Conservation (phyloP, 2,888 invertebrate species). For the Callosobruchus maculatus region DNA sequence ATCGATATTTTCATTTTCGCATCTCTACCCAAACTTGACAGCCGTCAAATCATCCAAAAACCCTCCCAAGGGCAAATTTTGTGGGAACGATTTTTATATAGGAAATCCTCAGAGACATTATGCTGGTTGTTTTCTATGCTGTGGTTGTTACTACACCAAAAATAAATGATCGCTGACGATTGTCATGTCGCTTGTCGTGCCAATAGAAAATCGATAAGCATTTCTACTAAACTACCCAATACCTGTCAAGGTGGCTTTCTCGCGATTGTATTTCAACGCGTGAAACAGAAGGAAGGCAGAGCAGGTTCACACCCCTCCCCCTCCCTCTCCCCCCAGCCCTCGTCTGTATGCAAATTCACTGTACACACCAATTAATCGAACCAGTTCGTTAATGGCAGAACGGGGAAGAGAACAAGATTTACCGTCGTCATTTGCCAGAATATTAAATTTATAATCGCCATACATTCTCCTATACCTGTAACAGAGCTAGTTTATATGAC, state of each 20-base stretch:
- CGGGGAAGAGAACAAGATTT: slow-evolving; percentile 13
- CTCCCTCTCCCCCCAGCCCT: too few species aligned
- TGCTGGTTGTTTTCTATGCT: too few species aligned
- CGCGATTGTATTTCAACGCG: not conserved
- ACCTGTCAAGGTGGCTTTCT: not conserved
- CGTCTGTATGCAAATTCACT: not conserved
- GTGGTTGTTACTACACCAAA: too few species aligned
- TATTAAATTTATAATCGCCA: slow-evolving; percentile 14
- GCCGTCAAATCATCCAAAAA: too few species aligned
- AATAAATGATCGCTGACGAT: too few species aligned
- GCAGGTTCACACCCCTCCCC: not conserved
- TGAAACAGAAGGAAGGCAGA: not conserved
- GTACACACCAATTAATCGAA: slow-evolving; percentile 10
- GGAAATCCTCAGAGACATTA: too few species aligned
- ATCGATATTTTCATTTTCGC: too few species aligned
- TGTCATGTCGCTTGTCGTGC: too few species aligned
- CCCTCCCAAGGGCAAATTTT: too few species aligned
- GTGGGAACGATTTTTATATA: too few species aligned
- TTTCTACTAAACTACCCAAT: not conserved
- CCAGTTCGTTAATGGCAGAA: slow-evolving; percentile 12
- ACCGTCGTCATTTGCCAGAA: slow-evolving; percentile 20
- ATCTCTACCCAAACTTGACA: too few species aligned
- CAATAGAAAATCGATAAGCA: not conserved
- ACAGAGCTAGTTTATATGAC: not conserved
- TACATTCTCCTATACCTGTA: not conserved